Base-by-base conservation (phyloP, 2,113 vertebrate species). In the Nothocercus julius region DNA sequence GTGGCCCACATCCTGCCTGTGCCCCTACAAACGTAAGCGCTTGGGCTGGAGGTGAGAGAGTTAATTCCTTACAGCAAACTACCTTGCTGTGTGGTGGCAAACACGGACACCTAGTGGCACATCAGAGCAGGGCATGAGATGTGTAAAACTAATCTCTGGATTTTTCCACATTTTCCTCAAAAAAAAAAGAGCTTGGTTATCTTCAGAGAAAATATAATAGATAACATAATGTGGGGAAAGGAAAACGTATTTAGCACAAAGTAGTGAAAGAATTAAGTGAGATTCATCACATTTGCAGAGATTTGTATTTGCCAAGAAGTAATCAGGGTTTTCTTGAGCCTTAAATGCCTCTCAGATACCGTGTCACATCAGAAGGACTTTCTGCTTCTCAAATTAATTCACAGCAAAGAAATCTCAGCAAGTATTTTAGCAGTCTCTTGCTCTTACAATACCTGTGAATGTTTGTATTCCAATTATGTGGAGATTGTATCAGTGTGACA, bases 21-120 rank as follows among this genome's bases (percentile, higher is more conserved):
- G 7, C 17, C 17, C 49, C 6, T 11, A 15, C 12, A 27, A 27
- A 53, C 25, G 14, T 27, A 14, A 53, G 51, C 13, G 14, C 22
- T 40, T 38, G 21, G 40, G 30, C 30, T 42, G 8, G 49, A 63
- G 56, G 15, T 11, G 28, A 0, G 4, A 42, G 84, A 63, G 85
- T 93, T 82, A 87, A 90, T 89, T 82, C 38, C 47, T 53, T 30
- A 25, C 2, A 72, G 77, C 34, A 47, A 34, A 45, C 30, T 21
- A 38, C 2, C 27, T 75, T 16, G 32, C 80, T 18, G 90, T 96
- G 90, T 70, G 85, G 47, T 42, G 95, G 95, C 49, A 32, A 97
- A 97, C 83, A 95, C 85, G 89, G 97, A 97, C 97, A 96, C 92
- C 97, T 97, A 95, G 96, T 94, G 96, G 96, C 72, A 15, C n/a